Evolutionary conservation across 2,113 vertebrate genomes (phyloP).

Genomic region (Tetrax tetrax): DNA sequence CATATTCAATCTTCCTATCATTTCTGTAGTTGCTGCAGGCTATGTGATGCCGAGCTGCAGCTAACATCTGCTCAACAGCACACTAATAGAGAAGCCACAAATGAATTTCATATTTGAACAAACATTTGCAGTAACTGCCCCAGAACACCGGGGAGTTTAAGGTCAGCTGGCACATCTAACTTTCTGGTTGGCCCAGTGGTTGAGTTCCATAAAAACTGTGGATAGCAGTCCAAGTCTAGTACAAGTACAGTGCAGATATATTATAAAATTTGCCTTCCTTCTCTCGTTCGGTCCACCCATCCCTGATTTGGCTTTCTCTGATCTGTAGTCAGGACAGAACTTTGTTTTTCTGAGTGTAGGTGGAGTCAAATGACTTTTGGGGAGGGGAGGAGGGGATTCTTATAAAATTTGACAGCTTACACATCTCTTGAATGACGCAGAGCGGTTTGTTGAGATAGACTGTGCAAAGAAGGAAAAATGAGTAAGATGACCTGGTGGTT

Average conservation of each 20-base stretch:
- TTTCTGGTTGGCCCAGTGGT: neutral
- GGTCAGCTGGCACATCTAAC: neutral
- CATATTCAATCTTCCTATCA: neutral
- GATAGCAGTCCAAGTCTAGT: neutral
- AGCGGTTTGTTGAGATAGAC: neutral
- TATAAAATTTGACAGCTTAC: neutral
- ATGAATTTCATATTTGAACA: neutral
- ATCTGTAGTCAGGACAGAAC: neutral
- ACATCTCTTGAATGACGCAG: neutral
- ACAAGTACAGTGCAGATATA: neutral
- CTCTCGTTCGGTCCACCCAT: neutral
- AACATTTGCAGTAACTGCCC: neutral
- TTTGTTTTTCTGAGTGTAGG: slow-evolving; percentile 16
- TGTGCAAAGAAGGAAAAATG: neutral
- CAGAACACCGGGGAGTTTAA: neutral
- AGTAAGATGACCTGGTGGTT: neutral
- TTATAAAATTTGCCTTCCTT: neutral
- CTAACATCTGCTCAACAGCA: neutral
- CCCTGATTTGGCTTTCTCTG: slow-evolving; percentile 6
- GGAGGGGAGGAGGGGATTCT: neutral
- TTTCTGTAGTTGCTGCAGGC: neutral
- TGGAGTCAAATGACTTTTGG: slow-evolving; percentile 28
- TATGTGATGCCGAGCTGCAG: neutral
- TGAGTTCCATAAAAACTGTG: neutral
- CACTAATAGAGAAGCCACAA: neutral